These are phyloP conservation scores for Polietes domitor DNA, from an alignment of 2,888 invertebrate species.

Conservation along the genomic window DNA sequence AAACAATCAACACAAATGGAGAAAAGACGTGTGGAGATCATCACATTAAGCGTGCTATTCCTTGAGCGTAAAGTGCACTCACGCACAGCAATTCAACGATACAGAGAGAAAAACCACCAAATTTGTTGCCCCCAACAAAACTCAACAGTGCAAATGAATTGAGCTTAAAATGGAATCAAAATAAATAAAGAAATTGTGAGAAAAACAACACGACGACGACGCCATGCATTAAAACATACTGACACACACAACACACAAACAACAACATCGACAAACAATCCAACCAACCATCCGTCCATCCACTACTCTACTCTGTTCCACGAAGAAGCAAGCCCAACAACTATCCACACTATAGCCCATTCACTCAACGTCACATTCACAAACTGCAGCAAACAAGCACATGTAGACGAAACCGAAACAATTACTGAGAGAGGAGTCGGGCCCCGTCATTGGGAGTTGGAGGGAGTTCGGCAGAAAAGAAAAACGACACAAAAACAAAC, in stretches of 20 bases:
- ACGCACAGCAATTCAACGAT: neutral
- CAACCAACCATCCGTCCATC: too few relatives aligned
- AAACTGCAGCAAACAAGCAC: neutral
- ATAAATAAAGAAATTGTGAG: neutral
- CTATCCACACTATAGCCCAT: neutral
- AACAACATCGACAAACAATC: neutral
- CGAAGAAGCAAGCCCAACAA: neutral
- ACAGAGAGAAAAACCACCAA: neutral
- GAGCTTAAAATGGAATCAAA: slow-evolving; percentile 12
- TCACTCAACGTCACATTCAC: neutral
- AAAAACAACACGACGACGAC: neutral
- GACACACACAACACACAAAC: neutral
- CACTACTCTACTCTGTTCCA: neutral
- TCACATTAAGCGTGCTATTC: slow-evolving; percentile 16
- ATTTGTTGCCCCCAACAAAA: neutral
- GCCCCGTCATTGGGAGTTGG: neutral
- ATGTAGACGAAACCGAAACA: slow-evolving; percentile 1
- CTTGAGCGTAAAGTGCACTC: neutral
- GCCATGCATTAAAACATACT: neutral
- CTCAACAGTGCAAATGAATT: slow-evolving; percentile 1
- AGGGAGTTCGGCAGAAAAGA: neutral
- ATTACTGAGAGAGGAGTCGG: neutral
- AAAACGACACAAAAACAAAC: slow-evolving; percentile 2
- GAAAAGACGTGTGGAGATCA: neutral
- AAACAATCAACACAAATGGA: neutral